Evolutionary conservation across 2,888 invertebrate genomes (phyloP).

Genomic region (Tipula vernalis): DNA sequence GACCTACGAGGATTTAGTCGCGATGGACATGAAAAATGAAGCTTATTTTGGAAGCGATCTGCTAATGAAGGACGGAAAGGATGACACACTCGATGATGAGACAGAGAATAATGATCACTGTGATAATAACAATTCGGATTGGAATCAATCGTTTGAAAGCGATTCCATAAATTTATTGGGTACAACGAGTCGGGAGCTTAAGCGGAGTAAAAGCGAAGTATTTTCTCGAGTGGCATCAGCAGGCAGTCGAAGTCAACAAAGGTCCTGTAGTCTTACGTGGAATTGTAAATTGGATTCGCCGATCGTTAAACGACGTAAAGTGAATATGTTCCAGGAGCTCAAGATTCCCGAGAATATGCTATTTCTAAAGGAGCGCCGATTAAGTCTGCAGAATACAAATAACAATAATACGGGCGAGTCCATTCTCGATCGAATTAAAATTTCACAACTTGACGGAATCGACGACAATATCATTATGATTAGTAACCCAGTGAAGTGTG

Average conservation of each 20-base stretch:
- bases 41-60: conserved; percentile 36
- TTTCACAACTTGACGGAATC: conserved; percentile 57
- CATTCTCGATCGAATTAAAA: conserved; percentile 28
- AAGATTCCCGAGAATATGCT: conserved; percentile 37
- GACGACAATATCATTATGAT: conserved; percentile 35
- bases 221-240: conserved; percentile 30
- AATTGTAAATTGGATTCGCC: conserved; percentile 56
- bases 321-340: conserved; percentile 35
- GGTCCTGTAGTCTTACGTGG: conserved; percentile 55
- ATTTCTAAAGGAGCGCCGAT: conserved; percentile 19
- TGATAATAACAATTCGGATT: conserved; percentile 16
- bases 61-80: conserved; percentile 33
- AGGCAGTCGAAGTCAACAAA: conserved; percentile 45
- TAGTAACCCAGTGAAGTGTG: conserved; percentile 60
- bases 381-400: conserved; percentile 15
- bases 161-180: conserved; percentile 26
- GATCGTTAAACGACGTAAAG: conserved; percentile 56
- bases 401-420: not conserved
- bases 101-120: conserved; percentile 28
- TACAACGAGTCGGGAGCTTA: conserved; percentile 41
- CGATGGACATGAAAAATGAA: conserved; percentile 50
- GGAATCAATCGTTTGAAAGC: conserved; percentile 12
- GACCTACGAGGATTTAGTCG: conserved; percentile 53
- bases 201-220: conserved; percentile 53
- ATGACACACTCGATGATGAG: conserved; percentile 27